Conservation (phyloP, 2,113 vertebrate genomes). For the Propithecus coquereli region DNA sequence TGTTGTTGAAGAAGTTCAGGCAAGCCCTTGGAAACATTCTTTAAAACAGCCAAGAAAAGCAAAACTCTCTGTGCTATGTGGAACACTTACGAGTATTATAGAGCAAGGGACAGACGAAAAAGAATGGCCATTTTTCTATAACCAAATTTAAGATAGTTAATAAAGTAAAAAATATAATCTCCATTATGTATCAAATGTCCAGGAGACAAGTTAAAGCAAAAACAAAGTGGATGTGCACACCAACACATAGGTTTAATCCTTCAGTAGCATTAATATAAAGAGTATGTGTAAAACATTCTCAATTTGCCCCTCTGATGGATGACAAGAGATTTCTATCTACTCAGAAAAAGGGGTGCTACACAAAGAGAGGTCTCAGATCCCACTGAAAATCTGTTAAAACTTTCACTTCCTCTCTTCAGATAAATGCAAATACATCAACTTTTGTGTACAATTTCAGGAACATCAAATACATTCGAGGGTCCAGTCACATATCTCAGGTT, state of each 20-base stretch:
- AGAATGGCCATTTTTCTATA: not conserved
- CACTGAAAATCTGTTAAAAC: not conserved
- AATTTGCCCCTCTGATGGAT: not conserved
- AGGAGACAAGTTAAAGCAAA: not conserved
- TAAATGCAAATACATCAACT: not conserved
- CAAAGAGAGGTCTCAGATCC: not conserved
- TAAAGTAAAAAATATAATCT: not conserved
- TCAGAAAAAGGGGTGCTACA: not conserved
- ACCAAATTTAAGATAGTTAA: not conserved
- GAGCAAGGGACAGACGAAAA: not conserved
- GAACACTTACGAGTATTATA: not conserved
- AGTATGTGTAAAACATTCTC: not conserved
- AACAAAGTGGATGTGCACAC: not conserved
- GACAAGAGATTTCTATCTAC: not conserved
- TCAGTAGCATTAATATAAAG: not conserved
- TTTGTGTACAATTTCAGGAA: not conserved
- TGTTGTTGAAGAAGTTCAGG: not conserved
- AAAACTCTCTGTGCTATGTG: not conserved
- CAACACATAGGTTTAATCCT: not conserved
- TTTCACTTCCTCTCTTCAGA: not conserved
- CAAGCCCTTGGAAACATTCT: not conserved
- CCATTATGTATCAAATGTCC: not conserved
- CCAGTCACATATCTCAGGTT: not conserved
- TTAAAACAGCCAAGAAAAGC: not conserved
- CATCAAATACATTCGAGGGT: not conserved